Conservation (phyloP, 2,888 invertebrate species). For the Aradus depressus region DNA sequence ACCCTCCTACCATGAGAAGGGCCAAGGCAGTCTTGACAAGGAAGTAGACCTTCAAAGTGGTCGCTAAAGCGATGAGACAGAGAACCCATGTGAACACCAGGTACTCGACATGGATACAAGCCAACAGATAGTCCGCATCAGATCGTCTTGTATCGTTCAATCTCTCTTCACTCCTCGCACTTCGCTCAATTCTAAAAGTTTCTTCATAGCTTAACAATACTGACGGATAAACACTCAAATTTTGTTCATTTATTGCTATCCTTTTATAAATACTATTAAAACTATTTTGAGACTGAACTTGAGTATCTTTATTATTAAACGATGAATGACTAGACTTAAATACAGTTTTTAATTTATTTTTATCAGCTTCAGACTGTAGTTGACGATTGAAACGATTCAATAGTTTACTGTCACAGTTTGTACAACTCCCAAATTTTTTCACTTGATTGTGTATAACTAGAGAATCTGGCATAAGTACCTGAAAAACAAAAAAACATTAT, state of each 20-base stretch:
- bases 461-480: conserved; percentile 10
- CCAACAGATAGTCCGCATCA: conserved; percentile 24
- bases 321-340: too few species aligned
- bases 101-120: conserved; percentile 67
- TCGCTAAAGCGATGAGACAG: conserved; percentile 79
- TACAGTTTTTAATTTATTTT: too few species aligned
- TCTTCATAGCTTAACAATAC: too few species aligned
- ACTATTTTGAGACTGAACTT: too few species aligned
- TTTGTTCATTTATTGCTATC: too few species aligned
- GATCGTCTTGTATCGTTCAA: neutral
- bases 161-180: neutral
- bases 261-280: too few species aligned
- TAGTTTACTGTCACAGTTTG: conserved; percentile 5
- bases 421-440: neutral
- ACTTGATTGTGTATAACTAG: conserved; percentile 2
- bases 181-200: neutral
- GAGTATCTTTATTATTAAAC: too few species aligned
- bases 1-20: conserved; percentile 60
- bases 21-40: conserved; percentile 73
- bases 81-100: conserved; percentile 89
- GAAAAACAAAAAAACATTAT: too few species aligned
- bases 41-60: conserved; percentile 82
- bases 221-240: too few species aligned
- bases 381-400: conserved; percentile 9
- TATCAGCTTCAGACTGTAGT: too few species aligned